Base-by-base conservation (phyloP, 2,797 vertebrate genomes). In the Coregonus sp. region DNA sequence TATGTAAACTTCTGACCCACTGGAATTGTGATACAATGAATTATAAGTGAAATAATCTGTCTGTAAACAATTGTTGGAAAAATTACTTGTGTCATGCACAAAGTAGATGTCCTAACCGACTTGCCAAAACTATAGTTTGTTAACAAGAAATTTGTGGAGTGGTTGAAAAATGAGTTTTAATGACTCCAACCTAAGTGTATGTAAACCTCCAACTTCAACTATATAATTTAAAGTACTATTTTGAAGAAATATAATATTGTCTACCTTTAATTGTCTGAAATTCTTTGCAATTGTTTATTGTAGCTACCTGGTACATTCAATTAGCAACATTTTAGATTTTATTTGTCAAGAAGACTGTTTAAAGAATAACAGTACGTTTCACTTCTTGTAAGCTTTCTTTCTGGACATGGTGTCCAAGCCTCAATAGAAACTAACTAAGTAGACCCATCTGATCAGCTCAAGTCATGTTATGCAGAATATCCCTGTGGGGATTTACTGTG, bases 401-500 rank as follows among this genome's bases (percentile, higher is more conserved):
- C 5, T 20, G 37, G 70, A 72, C 20, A 52, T 20, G 50, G 50
- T 75, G 59, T 80, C 59, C 79, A 75, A 75, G 71, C 79, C 59
- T 84, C 87, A 68, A 68, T 82, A 75, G 81, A 80, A 81, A 20
- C 50, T 77, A 25, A 65, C 77, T 80, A 79, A 69, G 47, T 4
- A 66, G 76, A 83, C 83, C 70, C 73, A 75, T 82, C 74, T 0
- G 40, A 81, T 72, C 35, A 78, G 84, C 86, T 91, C 73, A 84
- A 83, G 77, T 86, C 84, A 83, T 84, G 84, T 81, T 73, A 75
- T 74, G 66, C 81, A 50, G 84, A 75, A 25, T 20, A 77, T 78
- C 80, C 76, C 85, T 83, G 84, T 78, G 65, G 83, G 88, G 90
- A 91, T 91, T 91, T 89, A 89, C 70, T 74, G 77, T 84, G 75